A percentile compares a stretch with the other conserved stretches of the same genome.
phyloP scores from a whole-genome alignment of 92 coral and sea anemone species.

The Palythoa grandiflora region DNA sequence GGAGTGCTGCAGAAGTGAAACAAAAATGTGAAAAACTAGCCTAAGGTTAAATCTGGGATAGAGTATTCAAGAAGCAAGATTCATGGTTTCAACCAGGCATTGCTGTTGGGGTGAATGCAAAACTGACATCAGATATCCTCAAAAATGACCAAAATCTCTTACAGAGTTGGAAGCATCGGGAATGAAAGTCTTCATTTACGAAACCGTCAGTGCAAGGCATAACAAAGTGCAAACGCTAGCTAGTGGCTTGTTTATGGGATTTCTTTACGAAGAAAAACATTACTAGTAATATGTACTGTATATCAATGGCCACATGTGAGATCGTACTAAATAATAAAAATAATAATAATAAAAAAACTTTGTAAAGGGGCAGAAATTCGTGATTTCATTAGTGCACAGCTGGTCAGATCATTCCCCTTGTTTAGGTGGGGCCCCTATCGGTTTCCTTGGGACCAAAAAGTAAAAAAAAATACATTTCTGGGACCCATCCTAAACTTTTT shows the following conservation, averaged over 20 bases:
- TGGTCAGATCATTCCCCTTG: too few relatives aligned
- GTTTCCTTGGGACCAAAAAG: too few relatives aligned
- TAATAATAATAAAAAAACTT: too few relatives aligned
- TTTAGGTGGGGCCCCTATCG: too few relatives aligned
- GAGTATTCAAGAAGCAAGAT: background rate
- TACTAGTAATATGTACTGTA: constrained; percentile 38
- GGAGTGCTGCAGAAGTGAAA: background rate
- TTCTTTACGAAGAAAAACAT: constrained; percentile 49
- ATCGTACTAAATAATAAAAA: too few relatives aligned
- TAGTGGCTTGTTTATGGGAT: constrained; percentile 62
- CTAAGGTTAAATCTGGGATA: constrained; percentile 6
- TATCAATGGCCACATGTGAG: too few relatives aligned
- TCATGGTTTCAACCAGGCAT: constrained; percentile 63
- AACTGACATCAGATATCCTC: background rate
- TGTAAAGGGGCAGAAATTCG: too few relatives aligned
- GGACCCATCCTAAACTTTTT: too few relatives aligned
- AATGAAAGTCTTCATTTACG: constrained; percentile 43
- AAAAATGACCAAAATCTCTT: background rate
- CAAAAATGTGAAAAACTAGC: background rate
- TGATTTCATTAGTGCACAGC: too few relatives aligned
- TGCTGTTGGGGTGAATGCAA: constrained; percentile 57
- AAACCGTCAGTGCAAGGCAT: constrained; percentile 54
- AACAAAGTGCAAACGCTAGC: constrained; percentile 61
- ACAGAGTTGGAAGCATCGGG: too few relatives aligned
- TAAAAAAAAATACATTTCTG: too few relatives aligned